Base-by-base conservation (phyloP, 2,113 vertebrate genomes). In the Eretmochelys imbricata region DNA sequence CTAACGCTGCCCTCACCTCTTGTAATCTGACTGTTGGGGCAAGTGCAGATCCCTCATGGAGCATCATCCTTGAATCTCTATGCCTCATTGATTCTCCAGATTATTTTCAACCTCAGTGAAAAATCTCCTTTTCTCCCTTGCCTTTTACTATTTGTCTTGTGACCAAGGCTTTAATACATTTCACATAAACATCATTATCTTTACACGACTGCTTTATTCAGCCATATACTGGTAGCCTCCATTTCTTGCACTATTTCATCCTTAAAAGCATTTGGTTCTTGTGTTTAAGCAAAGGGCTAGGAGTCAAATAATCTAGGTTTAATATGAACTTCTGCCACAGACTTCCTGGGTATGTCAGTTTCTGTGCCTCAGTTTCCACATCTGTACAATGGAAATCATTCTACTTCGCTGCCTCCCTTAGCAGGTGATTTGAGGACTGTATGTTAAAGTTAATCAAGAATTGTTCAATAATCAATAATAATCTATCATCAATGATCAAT, bases 281-380 rank as follows among this genome's bases (percentile, higher is more conserved):
- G 1, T 80, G 27, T 53, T 38, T 8, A 54, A 29, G 5, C 59
- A 4, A 17, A 50, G 38, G 53, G n/a, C 49, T 48, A 19, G 9
- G 1, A 22, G 14, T 35, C 31, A 62, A 38, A 25, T 75, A 95
- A 88, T 93, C 93, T 90, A 85, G 31, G 82, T 91, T 93, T 89
- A 42, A 80, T 48, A 85, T 78, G 91, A 20, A 80, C 38, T 6
- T 11, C 54, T 57, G 49, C 62, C 88, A 90, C 12, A 76, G 79
- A 24, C 5, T 85, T 97, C 93, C 89, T 35, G 51, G 14, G 38
- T 49, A 78, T 87, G 85, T 82, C 0, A 5, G 11, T 55, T 94
- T 78, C 59, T 93, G 82, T 87, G 35, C 49, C 82, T 93, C 72
- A 84, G 81, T 72, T 88, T 93, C 62, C 10, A 4, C 84, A 54